These are phyloP conservation scores for Seriola aureovittata DNA, from an alignment of 2,113 vertebrate genomes.

Conservation along the genomic window DNA sequence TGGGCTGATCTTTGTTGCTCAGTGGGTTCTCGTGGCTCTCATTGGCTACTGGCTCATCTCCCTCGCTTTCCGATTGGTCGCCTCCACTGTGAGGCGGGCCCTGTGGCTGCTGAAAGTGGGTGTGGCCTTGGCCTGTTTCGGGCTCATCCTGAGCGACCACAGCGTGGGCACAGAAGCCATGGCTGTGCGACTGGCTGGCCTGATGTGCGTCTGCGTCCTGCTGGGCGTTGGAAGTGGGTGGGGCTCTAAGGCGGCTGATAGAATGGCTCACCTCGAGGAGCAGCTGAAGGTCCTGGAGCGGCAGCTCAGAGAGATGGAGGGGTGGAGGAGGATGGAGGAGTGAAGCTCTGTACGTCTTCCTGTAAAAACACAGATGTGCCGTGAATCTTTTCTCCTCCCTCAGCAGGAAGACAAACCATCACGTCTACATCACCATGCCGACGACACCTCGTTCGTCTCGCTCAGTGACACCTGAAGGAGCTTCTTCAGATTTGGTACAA, in stretches of 20 bases:
- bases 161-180: slow-evolving; percentile 67
- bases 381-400: too few relatives aligned
- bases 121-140: slow-evolving; percentile 63
- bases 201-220: slow-evolving; percentile 72
- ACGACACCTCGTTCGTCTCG: too few relatives aligned
- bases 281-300: slow-evolving; percentile 76
- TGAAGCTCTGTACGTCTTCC: slow-evolving; percentile 20
- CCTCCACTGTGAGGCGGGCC: slow-evolving; percentile 62
- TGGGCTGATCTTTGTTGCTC: slow-evolving; percentile 71
- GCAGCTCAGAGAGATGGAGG: slow-evolving; percentile 75
- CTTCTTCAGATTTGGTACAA: too few relatives aligned
- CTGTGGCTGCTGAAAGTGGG: slow-evolving; percentile 78
- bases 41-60: slow-evolving; percentile 80
- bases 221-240: slow-evolving; percentile 61
- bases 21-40: slow-evolving; percentile 76
- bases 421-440: too few relatives aligned
- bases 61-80: slow-evolving; percentile 62
- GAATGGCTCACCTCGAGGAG: slow-evolving; percentile 62
- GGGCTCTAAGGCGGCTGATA: not conserved
- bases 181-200: slow-evolving; percentile 65
- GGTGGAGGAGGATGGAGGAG: slow-evolving; percentile 63
- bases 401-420: too few relatives aligned
- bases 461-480: too few relatives aligned
- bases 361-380: too few relatives aligned
- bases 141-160: slow-evolving; percentile 74